A percentile compares a stretch with the other conserved stretches of the same genome.
Conservation (phyloP, 2,113 vertebrate species). For the Eubucco bourcierii region DNA sequence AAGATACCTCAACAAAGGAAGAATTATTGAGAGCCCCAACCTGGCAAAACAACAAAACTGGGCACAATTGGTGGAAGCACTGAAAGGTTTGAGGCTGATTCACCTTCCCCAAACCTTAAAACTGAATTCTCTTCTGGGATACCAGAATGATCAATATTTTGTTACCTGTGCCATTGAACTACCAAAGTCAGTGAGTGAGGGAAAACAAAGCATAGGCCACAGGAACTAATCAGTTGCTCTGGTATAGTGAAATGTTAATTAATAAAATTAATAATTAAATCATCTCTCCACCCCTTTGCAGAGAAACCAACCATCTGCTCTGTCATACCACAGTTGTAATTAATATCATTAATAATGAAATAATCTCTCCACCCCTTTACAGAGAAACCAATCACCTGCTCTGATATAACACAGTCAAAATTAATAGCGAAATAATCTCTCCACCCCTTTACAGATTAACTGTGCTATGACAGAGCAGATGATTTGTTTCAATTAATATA, state of each 20-base stretch:
- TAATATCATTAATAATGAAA: too few species aligned
- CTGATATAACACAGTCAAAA: too few species aligned
- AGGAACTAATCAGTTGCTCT: neutral
- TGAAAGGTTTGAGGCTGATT: neutral
- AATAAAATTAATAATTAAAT: neutral
- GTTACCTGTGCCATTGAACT: neutral
- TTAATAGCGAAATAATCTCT: too few species aligned
- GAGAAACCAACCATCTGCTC: too few species aligned
- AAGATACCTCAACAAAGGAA: neutral
- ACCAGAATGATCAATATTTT: neutral
- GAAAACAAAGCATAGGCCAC: neutral
- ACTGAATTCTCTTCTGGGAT: neutral
- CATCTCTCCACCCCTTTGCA: neutral
- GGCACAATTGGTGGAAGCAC: neutral
- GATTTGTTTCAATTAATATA: too few species aligned
- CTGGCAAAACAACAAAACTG: neutral
- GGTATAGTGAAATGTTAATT: neutral
- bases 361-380: too few species aligned
- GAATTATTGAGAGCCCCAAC: neutral
- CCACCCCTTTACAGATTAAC: too few species aligned
- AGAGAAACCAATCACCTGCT: too few species aligned
- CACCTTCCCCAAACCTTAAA: neutral
- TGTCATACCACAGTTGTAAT: too few species aligned
- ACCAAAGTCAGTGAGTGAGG: neutral
- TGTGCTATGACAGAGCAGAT: too few species aligned